Base-by-base conservation (phyloP, 2,113 vertebrate species). In the Bettongia penicillata region DNA sequence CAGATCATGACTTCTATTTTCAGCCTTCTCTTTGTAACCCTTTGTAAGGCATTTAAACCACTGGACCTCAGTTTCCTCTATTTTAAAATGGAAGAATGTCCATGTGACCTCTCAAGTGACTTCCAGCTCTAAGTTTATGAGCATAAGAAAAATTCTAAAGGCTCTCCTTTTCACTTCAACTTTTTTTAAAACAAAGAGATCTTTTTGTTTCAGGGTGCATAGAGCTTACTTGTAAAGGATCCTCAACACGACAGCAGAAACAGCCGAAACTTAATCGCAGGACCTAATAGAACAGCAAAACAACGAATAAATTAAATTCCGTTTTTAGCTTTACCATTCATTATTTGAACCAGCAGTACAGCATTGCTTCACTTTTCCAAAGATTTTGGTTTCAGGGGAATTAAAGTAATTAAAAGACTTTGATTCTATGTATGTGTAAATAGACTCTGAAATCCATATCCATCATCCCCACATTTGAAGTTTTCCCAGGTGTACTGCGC, bases 381-480 rank as follows among this genome's bases (percentile, higher is more conserved):
- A 90, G 47, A 90, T 90, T 90, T 90, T 90, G 90, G 90, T 90
- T 90, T 90, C 90, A 90, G 90, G 49, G 90, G 90, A 90, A 90
- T 90, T 90, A 49, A 90, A 90, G 90, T 90, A 90, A 90, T 90
- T 90, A 51, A 90, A 90, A 48, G 49, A 90, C 90, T 49, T 90
- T 90, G 68, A 84, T 84, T 90, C 47, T 50, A 90, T 90, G 90
- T 90, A 51, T 25, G 90, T 48, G 90, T 90, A 90, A 90, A 49
- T 90, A 90, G 47, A 90, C 90, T 51, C 90, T 90, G 90, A 90
- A 90, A 90, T 90, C 90, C 9, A 90, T 51, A 90, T 90, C 47
- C 90, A 90, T 90, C 90, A 90, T 84, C 68, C 68, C 19, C 68
- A 84, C 68, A 84, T 90, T 90, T 90, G 47, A 90, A 49, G 90